Base-by-base conservation (phyloP, 2,888 invertebrate genomes). In the Eristalis tenax region DNA sequence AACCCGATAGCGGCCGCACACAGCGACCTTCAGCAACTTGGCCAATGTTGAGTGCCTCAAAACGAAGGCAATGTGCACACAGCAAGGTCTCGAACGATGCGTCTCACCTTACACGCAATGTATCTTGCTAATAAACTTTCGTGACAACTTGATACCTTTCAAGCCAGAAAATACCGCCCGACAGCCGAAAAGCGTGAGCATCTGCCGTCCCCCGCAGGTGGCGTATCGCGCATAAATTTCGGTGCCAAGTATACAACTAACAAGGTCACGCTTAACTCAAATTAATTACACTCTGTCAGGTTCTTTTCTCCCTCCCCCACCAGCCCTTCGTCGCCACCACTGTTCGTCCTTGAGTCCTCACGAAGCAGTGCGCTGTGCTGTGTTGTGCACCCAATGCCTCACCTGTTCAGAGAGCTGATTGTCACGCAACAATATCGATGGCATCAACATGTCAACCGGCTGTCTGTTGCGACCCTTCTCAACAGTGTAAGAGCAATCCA, bases 381-480 rank as follows among this genome's bases (percentile, higher is more conserved):
- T 28, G 26, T 40, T 26, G 22, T 11, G 5, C 15, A 43, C 13
- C n/a, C n/a, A 32, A 32, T 10, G 32, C 32, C 32, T 6, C 61
- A 18, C 13, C 50, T 50, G 59, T 59, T 59, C 59, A 15, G n/a
- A 18, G 4, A 35, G 64, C 43, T 71, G 61, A 75, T 75, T 83
- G 83, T 75, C 83, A 86, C 74, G 86, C 70, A 78, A 83, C 63
- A 64, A 75, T 75, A 83, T 79, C 75, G 75, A 83, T 61, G 70
- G 63, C 75, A 83, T 86, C 86, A 50, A 59, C 71, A 43, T 83
- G 83, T 83, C 86, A 86, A 71, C 73, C 22, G 18, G 70, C 71
- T 85, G 73, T 81, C 80, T 76, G 10, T 38, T 40, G 73, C 18
- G 50, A 63, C 69, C 69, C 73, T 74, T 15, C 23, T 43, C 66